Evolutionary conservation across 2,888 invertebrate genomes (phyloP).

Genomic region (Megamerina dolium): DNA sequence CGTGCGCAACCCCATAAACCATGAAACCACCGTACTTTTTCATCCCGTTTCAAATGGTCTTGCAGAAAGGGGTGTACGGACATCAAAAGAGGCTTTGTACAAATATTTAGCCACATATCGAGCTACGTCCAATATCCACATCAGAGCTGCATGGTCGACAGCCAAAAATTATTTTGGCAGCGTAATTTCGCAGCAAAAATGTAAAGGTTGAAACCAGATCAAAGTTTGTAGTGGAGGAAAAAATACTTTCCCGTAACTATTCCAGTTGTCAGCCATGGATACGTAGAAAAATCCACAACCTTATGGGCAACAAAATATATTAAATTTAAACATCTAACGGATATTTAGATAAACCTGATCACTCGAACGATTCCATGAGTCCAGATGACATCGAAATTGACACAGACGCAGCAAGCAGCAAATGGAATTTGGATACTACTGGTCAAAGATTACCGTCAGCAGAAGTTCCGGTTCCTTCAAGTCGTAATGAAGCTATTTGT

Average conservation of each 20-base stretch:
- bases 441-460: too few species aligned
- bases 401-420: not conserved
- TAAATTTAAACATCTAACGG: slow-evolving; percentile 3
- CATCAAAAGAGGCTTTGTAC: too few species aligned
- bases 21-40: too few species aligned
- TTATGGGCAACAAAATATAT: slow-evolving; percentile 2
- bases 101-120: too few species aligned
- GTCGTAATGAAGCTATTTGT: not conserved
- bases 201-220: not conserved
- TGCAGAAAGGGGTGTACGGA: too few species aligned
- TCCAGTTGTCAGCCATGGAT: slow-evolving; percentile 3
- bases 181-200: not conserved
- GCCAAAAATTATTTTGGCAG: too few species aligned
- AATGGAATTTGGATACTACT: not conserved
- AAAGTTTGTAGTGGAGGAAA: not conserved
- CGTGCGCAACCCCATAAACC: too few species aligned
- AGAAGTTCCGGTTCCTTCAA: too few species aligned
- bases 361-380: not conserved
- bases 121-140: too few species aligned
- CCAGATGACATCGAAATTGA: slow-evolving; percentile 2
- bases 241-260: not conserved
- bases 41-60: too few species aligned
- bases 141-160: too few species aligned
- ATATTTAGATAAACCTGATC: not conserved
- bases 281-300: slow-evolving; percentile 1